Evolutionary conservation across 1,140 invertebrate species (phyloP), one percentile per base, ranked within the genome.

Genomic region (Zaprionus davidi): DNA sequence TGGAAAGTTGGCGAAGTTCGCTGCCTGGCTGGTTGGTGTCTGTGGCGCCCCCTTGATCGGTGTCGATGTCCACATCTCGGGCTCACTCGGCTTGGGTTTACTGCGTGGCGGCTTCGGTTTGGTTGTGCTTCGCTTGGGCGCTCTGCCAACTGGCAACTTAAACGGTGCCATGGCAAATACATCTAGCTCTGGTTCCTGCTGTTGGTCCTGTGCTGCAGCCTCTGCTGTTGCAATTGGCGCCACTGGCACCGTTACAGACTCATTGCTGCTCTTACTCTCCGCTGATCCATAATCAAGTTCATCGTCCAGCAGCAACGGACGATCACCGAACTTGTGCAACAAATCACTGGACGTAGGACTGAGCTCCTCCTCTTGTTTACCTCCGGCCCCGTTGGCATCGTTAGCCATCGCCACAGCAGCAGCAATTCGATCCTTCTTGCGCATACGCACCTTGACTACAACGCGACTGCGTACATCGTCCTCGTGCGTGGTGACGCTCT

Each of bases 121-220:
- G 56, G n/a, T 3, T n/a, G 41, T 9, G 7, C 6, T 17, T n/a
- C 41, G 66, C 44, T 90, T 90, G 56, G 93, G 93, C 9, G 92
- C 82, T 9, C 92, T 93, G 34, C 91, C 93, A 2, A 93, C 92
- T 0, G 94, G 93, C 68, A 94, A 94, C 15, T 94, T 94, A 78
- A 97, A 97, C 2, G 96, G 96, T 3, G 96, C 96, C 84, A 95
- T 92, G 0, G 96, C 95, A 92, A 97, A 97, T 0, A 97, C 95
- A 90, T 97, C 96, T 13, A 94, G 92, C 15, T 94, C 92, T 0
- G 93, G 66, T 13, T 62, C 79, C 0, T 74, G 69, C 17, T 17
- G n/a, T 44, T 44, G 53, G 60, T 78, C 41, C 71, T 88, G 44
- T 38, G 41, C 22, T 15, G 51, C 5, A 3, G 20, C 53, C 5